Base-by-base conservation (phyloP, 2,797 vertebrate species). In the Lacerta viridis region DNA sequence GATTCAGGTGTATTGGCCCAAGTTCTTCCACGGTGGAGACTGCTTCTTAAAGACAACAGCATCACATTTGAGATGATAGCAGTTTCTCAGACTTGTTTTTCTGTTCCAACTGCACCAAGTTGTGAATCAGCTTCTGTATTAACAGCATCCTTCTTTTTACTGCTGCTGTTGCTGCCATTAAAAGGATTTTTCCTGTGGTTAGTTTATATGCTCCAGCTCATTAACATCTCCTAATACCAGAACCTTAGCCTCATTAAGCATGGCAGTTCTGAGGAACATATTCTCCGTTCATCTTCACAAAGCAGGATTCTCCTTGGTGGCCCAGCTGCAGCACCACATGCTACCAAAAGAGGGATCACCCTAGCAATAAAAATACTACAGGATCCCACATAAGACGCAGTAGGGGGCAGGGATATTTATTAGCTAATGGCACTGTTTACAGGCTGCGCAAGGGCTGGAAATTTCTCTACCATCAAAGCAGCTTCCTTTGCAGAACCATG, bases 231-330 rank as follows among this genome's bases (percentile, higher is more conserved):
- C 92, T 95, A 94, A 95, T 95, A 94, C 91, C 93, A 95, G 94
- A 96, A 95, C 95, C 93, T 92, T 92, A 87, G 94, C 95, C 95
- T 96, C 95, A 96, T 96, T 96, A 96, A 94, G 94, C 95, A 96
- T 93, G 92, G 93, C 92, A 95, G 92, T 95, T 89, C 90, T 89
- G 84, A 94, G 88, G 94, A 96, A 95, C 95, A 94, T 95, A 96
- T 95, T 95, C 95, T 95, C 90, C 9, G 64, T 92, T 95, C 93
- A 92, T 96, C 95, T 95, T 95, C 94, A 90, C 95, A 93, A 95
- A 95, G 93, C 94, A 93, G 94, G 95, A 94, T 93, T 93, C 94
- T 95, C 93, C 92, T 95, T 59, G 93, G 92, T 5, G 91, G 89
- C 93, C 94, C 95, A 96, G 95, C 94, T 95, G 91, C 88, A 95